These are phyloP conservation scores for Bruchidius siliquastri DNA, from an alignment of 2,888 invertebrate species.

Conservation along the genomic window DNA sequence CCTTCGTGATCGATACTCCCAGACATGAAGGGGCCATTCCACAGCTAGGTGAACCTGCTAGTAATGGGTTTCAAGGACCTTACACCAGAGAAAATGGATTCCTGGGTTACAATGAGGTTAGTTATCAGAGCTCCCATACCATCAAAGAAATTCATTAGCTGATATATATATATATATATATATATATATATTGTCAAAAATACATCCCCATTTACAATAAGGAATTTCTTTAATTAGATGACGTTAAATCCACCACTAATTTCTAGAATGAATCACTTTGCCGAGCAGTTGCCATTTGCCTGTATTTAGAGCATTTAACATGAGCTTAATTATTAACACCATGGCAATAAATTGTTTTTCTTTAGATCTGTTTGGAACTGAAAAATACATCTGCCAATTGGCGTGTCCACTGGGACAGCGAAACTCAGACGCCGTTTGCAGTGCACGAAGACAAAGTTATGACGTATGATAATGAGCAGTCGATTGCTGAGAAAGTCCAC, in stretches of 20 bases:
- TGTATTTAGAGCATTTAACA: no score
- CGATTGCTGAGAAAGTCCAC: slow-evolving; percentile 69
- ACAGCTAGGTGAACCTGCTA: slow-evolving; percentile 53
- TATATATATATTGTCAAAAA: no score
- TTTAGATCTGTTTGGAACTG: slow-evolving; percentile 61
- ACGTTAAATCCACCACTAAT: no score
- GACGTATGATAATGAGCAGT: slow-evolving; percentile 70
- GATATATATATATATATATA: no score
- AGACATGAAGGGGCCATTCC: slow-evolving; percentile 33
- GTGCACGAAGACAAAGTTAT: slow-evolving; percentile 63
- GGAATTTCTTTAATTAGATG: no score
- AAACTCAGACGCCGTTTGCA: slow-evolving; percentile 60
- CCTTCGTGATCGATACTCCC: slow-evolving; percentile 58
- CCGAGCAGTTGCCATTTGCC: no score
- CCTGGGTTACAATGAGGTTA: slow-evolving; percentile 83
- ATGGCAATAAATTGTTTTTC: no score
- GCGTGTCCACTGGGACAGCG: slow-evolving; percentile 66
- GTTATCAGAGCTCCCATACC: no score
- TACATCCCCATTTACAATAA: no score
- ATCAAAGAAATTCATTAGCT: neutral
- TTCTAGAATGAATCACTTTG: no score
- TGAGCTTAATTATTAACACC: no score
- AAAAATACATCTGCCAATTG: slow-evolving; percentile 59
- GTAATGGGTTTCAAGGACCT: slow-evolving; percentile 71
- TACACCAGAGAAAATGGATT: slow-evolving; percentile 76